Base-by-base conservation (phyloP, 1,140 invertebrate genomes). In the Macrocentrus cingulum region DNA sequence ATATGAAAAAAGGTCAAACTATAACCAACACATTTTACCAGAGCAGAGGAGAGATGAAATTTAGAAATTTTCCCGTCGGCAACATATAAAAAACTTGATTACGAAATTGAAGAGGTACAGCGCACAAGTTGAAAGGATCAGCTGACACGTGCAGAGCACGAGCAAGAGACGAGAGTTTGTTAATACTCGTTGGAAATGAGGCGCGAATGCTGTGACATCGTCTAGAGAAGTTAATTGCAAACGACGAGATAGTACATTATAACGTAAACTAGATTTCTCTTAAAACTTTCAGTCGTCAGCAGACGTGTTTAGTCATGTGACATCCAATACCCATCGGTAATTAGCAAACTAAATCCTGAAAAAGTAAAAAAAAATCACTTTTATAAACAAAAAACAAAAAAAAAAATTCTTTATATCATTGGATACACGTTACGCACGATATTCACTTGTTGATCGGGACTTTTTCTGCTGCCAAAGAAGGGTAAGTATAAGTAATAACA, bases 71-170 rank as follows among this genome's bases (percentile, higher is more conserved):
- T 56, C 62, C 56, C 55, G n/a, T n/a, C 22, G 46, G 20, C 23
- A 25, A 44, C 65, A 64, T 63, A 76, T n/a, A n/a, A n/a, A 76
- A 76, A 75, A 76, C 72, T 75, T 74, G 73, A 76, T 76, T 76
- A 75, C 72, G 66, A 72, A 76, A 75, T 74, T 76, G 75, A 71
- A 66, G 70, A 70, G 69, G 62, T n/a, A n/a, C n/a, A n/a, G n/a
- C 25, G 25, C 25, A 29, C 37, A 32, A 59, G 61, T 56, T 62
- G 55, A 56, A 62, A 62, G 56, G 56, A 54, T 56, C 54, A 45
- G 50, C 44, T 29, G 22, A 15, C 25, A 18, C 20, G 44, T 25
- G 48, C 37, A 19, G 51, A 6, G 39, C 8, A 37, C 41, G 9
- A 53, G 23, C 7, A 32, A 37, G 15, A 15, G 39, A 9, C 19